Base-by-base conservation (phyloP, 1,140 invertebrate species). In the Dendrolimus kikuchii region DNA sequence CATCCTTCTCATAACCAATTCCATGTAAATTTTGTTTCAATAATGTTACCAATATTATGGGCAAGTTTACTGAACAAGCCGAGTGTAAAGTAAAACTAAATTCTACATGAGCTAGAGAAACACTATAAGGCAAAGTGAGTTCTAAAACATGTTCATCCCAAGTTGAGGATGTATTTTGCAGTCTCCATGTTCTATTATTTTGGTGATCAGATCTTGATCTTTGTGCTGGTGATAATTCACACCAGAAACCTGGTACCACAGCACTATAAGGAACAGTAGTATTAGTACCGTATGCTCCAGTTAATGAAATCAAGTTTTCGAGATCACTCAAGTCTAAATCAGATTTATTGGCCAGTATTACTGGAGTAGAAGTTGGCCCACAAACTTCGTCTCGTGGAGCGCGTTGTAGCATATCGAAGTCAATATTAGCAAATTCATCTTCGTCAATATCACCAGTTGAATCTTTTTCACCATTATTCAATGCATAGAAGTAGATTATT, bases 141-240 rank as follows among this genome's bases (percentile, higher is more conserved):
- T 98, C 96, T 75, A 98, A 93, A 8, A 97, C 90, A 69, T 98
- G 96, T 69, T 97, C 96, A 70, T 97, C 95, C 94, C 95, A 97
- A 1, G 95, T 95, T 6, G 92, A 94, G 82, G 92, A 91, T 57
- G 96, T 95, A 64, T 93, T 93, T 72, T 97, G 95, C 4, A 97
- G 86, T 57, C 95, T 89, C 95, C 95, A 97, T 0, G 94, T 95
- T 54, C 95, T 89, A 5, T 94, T 95, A 66, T 95, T 92, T 55
- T 94, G 92, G 65, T 93, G 93, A 65, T 96, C 94, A 2, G 91
- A 90, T 61, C 95, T 89, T 60, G 96, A 95, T 55, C 96, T 92
- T 73, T 96, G 95, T 10, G 94, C 95, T 57, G 97, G 95, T 66
- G 96, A 95, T 68, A 97, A 91, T 88, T 97, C 95, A 60, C 91